Base-by-base conservation (phyloP, 2,888 invertebrate genomes). In the Eristalinus aeneus region DNA sequence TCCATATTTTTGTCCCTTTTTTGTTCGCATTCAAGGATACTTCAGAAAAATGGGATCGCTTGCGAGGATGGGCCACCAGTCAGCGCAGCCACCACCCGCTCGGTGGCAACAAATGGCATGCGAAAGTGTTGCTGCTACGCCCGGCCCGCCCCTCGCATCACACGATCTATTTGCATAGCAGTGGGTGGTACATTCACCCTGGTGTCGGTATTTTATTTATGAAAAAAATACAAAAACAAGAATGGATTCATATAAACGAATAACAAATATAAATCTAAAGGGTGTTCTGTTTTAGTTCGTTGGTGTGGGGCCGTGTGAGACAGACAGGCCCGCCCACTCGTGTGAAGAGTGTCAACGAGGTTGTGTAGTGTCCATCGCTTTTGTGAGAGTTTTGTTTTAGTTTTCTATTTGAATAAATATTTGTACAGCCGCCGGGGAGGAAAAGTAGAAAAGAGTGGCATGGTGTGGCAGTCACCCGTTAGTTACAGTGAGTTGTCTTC, bases 101-200 rank as follows among this genome's bases (percentile, higher is more conserved):
- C 73, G 60, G 69, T 78, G 65, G 69, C 69, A 74, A 83, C 78
- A 84, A 84, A 84, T 78, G 71, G 65, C 79, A 74, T 46, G 65
- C 65, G 78, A 60, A 84, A 75, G 83, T 84, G 78, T 84, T 74
- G 78, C 68, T 46, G 3, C 16, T n/a, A 6, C 12, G 12, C 12
- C 39, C 5, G 1, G 58, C 63, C 34, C 68, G 36, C 60, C 31
- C 46, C 11, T 3, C 11, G 46, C 36, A n/a, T 8, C 46, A 16
- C n/a, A 39, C 46, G 46, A 8, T 46, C 16, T 46, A 75, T 67
- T 65, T 67, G 76, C 65, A 82, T 74, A 39, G 23, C 39, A 10
- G 56, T 34, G 46, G 46, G 46, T 12, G 20, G 11, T 6, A 20
- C 76, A 39, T n/a, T 20, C 53, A 32, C 58, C 46, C 16, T 16